Conservation (phyloP, 2,113 vertebrate genomes). For the Tachycineta bicolor region DNA sequence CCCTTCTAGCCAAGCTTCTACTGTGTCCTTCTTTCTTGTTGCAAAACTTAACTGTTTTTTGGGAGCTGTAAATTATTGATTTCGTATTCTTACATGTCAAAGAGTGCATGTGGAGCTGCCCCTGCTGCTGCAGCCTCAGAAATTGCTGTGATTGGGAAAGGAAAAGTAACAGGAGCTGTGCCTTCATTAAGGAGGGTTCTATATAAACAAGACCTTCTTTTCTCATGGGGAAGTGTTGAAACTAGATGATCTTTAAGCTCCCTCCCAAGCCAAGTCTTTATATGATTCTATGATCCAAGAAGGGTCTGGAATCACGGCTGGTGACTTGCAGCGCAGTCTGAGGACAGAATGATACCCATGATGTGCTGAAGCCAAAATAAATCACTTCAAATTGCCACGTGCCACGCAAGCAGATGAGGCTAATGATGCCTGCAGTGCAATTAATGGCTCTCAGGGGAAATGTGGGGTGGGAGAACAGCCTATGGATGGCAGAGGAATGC, state of each 20-base stretch:
- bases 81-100: background rate
- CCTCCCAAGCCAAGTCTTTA: background rate
- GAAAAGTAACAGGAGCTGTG: background rate
- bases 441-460: background rate
- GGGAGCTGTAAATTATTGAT: background rate
- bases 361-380: background rate
- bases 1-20: background rate
- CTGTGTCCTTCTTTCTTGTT: background rate
- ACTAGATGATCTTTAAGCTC: background rate
- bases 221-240: background rate
- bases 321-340: background rate
- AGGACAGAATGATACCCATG: background rate
- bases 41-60: background rate
- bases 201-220: background rate
- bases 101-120: background rate
- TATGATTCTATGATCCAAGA: background rate
- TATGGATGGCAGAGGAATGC: background rate
- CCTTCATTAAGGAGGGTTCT: background rate
- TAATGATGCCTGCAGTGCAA: background rate
- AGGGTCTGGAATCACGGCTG: background rate
- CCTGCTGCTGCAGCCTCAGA: background rate
- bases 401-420: background rate
- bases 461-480: background rate
- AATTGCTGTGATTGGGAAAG: background rate
- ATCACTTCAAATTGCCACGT: background rate